Conservation (phyloP, 2,888 invertebrate genomes). For the Ariolimax columbianus region DNA sequence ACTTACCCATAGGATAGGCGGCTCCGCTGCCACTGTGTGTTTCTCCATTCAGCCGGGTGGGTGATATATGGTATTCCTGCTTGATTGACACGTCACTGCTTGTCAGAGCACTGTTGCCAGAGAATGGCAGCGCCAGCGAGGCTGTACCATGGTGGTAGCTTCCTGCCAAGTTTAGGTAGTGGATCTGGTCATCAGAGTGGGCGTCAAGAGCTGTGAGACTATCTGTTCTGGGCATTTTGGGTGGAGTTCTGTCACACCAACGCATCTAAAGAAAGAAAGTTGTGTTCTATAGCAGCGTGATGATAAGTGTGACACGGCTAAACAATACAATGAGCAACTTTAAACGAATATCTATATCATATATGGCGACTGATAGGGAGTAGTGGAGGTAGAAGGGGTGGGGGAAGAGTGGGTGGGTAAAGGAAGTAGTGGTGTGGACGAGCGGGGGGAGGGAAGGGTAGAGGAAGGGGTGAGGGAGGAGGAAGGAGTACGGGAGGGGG, state of each 20-base stretch:
- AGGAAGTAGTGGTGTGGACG: no score
- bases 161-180: slow-evolving; percentile 26
- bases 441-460: no score
- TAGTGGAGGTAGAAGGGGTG: no score
- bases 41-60: slow-evolving; percentile 30
- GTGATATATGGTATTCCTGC: slow-evolving; percentile 40
- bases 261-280: slow-evolving; percentile 21
- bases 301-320: no score
- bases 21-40: slow-evolving; percentile 24
- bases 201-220: slow-evolving; percentile 19
- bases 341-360: no score
- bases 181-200: slow-evolving; percentile 16
- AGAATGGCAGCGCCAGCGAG: slow-evolving; percentile 8
- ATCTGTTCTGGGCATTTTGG: slow-evolving; percentile 27
- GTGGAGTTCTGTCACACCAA: slow-evolving; percentile 35
- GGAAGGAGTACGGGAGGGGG: no score
- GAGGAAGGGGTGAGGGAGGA: no score
- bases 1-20: slow-evolving; percentile 44
- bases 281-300: no score
- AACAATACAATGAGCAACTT: no score
- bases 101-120: slow-evolving; percentile 25
- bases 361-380: no score
- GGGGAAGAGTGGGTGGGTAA: no score
- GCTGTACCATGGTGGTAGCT: slow-evolving; percentile 20
- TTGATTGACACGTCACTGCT: slow-evolving; percentile 29